Percentiles rank a stretch among this genome's conserved stretches.
Evolutionary conservation across 2,113 vertebrate genomes (phyloP).

Genomic region (Lota lota): DNA sequence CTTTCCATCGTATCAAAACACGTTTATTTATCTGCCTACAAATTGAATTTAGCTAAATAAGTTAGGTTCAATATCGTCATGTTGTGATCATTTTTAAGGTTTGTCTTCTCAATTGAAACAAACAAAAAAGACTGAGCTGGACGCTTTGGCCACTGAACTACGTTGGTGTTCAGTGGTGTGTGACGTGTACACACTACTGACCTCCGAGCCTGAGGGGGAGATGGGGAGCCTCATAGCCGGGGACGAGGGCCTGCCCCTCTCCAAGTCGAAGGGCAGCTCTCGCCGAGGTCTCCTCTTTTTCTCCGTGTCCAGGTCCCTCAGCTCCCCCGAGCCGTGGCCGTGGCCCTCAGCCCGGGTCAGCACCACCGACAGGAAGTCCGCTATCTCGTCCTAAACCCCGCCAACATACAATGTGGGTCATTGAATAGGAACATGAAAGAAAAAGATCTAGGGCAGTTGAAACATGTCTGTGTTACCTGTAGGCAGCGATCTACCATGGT

Average conservation of each 20-base stretch:
- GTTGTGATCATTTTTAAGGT: too few species aligned
- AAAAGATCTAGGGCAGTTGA: not conserved
- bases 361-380: slow-evolving; percentile 90
- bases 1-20: too few species aligned
- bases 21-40: too few species aligned
- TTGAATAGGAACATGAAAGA: too few species aligned
- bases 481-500: slow-evolving; percentile 98
- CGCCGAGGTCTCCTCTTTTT: slow-evolving; percentile 86
- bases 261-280: slow-evolving; percentile 88
- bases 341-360: slow-evolving; percentile 84
- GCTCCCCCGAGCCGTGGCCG: slow-evolving; percentile 78
- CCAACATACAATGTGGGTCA: not conserved
- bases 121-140: too few species aligned
- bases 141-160: too few species aligned
- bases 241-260: slow-evolving; percentile 84
- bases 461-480: slow-evolving; percentile 76
- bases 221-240: slow-evolving; percentile 84
- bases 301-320: slow-evolving; percentile 89
- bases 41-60: too few species aligned
- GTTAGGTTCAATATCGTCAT: too few species aligned
- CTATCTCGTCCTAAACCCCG: slow-evolving; percentile 86
- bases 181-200: slow-evolving; percentile 34
- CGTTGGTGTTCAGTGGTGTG: too few species aligned
- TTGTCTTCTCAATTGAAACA: too few species aligned
- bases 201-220: slow-evolving; percentile 91